A percentile compares a stretch with the other conserved stretches of the same genome.
Conservation (phyloP, 2,113 vertebrate species). For the Antennarius striatus region DNA sequence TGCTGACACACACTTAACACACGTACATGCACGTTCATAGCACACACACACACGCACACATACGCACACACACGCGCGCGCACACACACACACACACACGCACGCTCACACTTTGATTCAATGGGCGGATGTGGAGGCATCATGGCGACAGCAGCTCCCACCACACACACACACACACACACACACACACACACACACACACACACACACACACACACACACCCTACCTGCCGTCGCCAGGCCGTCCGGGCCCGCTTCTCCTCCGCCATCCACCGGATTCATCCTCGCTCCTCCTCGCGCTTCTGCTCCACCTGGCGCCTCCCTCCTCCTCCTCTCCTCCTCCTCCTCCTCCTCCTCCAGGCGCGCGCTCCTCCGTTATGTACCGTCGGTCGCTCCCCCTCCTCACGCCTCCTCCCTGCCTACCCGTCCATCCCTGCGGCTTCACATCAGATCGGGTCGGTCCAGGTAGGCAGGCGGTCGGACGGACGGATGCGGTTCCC, state of each 20-base stretch:
- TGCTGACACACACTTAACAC: constrained; percentile 20
- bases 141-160: constrained; percentile 68
- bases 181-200: constrained; percentile 27
- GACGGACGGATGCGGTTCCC: constrained; percentile 37
- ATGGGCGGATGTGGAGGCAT: constrained; percentile 75
- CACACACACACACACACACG: constrained; percentile 22
- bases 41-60: constrained; percentile 4
- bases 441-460: constrained; percentile 53
- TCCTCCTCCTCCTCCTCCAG: constrained; percentile 39
- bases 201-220: constrained; percentile 32
- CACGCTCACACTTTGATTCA: constrained; percentile 42
- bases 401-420: constrained; percentile 54
- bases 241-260: constrained; percentile 75
- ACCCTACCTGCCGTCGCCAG: constrained; percentile 69
- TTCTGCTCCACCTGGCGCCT: constrained; percentile 27
- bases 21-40: constrained; percentile 6
- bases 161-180: constrained; percentile 15
- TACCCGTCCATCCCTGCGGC: constrained; percentile 62
- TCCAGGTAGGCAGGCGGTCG: constrained; percentile 15
- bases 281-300: constrained; percentile 58
- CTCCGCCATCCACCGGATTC: constrained; percentile 71
- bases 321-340: constrained; percentile 29
- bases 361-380: constrained; percentile 61
- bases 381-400: constrained; percentile 43
- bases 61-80: constrained; percentile 7